A percentile compares a stretch with the other conserved stretches of the same genome.
Conservation (phyloP, 2,797 vertebrate species). For the Vespertilio murinus region DNA sequence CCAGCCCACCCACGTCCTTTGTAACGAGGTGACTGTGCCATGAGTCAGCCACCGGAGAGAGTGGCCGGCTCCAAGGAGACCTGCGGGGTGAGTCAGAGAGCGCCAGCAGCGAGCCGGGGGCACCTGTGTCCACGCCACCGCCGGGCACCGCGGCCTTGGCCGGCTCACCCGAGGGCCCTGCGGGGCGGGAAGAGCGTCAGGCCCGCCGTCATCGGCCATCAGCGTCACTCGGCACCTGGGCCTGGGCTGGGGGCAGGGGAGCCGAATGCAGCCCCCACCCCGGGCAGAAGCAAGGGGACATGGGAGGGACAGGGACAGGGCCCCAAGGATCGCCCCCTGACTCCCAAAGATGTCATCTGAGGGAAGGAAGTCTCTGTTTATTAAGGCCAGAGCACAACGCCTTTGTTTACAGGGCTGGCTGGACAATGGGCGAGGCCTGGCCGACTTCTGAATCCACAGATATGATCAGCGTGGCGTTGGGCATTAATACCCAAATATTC, state of each 20-base stretch:
- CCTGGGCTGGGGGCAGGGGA: not conserved
- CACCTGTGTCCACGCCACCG: not conserved
- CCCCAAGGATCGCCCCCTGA: not conserved
- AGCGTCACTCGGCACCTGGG: not conserved
- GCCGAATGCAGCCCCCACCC: not conserved
- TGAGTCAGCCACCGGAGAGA: conserved; percentile 53
- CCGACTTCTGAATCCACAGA: not conserved
- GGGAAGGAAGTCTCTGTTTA: conserved; percentile 60
- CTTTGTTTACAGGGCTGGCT: conserved; percentile 38
- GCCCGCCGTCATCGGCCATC: not conserved
- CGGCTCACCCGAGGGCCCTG: not conserved
- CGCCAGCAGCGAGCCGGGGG: not conserved
- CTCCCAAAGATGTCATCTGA: not conserved
- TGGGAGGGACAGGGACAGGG: not conserved
- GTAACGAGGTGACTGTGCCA: not conserved
- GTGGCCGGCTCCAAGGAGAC: not conserved
- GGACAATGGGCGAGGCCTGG: not conserved
- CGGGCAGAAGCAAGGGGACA: not conserved
- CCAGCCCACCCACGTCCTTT: not conserved
- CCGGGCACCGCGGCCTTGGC: not conserved
- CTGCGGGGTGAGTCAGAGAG: conserved; percentile 19
- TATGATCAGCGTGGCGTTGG: not conserved
- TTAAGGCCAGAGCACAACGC: not conserved
- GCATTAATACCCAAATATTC: not conserved
- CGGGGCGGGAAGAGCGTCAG: not conserved